Percentiles rank a stretch among this genome's conserved stretches.
phyloP scores from a whole-genome alignment of 2,888 invertebrate genomes.

The Aspidapion aeneum region DNA sequence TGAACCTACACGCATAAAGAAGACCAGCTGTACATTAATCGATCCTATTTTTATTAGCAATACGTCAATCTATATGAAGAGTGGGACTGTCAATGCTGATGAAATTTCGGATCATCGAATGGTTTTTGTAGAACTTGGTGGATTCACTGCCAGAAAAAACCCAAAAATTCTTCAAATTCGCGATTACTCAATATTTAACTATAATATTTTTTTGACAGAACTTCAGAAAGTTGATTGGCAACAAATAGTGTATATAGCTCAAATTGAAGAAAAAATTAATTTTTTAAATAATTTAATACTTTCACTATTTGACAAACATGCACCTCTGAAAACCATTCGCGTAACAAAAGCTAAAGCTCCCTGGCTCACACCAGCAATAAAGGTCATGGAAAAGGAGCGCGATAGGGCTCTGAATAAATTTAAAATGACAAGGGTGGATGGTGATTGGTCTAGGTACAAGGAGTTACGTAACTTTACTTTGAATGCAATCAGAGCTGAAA shows the following conservation, averaged over 20 bases:
- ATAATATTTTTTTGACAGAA: conserved; percentile 5
- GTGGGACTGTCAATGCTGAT: conserved; percentile 5
- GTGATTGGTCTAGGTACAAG: conserved; percentile 8
- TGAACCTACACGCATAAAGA: conserved; percentile 11
- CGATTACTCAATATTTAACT: conserved; percentile 5
- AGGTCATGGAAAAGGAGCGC: not conserved
- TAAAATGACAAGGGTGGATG: conserved; percentile 5
- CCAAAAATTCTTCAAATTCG: conserved; percentile 7
- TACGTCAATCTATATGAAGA: conserved; percentile 1
- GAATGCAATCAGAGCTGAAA: not conserved
- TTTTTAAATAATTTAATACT: conserved; percentile 7
- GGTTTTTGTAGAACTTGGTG: conserved; percentile 8
- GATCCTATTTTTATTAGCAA: conserved; percentile 17
- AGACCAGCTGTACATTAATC: conserved; percentile 7
- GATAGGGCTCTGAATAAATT: conserved; percentile 9
- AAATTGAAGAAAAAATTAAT: conserved; percentile 11
- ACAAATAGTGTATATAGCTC: not conserved
- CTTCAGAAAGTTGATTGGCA: conserved; percentile 1
- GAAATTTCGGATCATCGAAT: conserved; percentile 10
- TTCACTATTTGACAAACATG: not conserved
- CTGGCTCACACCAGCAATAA: conserved; percentile 9
- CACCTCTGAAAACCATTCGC: not conserved
- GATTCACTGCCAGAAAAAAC: not conserved
- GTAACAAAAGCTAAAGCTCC: conserved; percentile 11
- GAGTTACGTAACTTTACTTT: conserved; percentile 6